Evolutionary conservation across 2,113 vertebrate species (phyloP).

Genomic region (Mohoua ochrocephala): DNA sequence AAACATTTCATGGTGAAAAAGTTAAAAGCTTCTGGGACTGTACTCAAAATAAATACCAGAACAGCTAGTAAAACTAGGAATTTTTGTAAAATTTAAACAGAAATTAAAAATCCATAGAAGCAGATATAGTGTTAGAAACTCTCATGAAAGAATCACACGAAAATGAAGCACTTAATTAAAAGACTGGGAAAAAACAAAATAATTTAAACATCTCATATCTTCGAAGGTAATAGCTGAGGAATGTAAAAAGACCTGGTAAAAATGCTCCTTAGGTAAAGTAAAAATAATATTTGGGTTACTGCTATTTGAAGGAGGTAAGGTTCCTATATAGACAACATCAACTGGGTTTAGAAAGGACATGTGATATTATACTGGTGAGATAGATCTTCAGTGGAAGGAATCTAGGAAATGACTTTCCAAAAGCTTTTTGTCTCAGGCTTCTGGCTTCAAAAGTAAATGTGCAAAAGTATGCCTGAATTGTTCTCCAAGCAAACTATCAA

Average conservation of each 20-base stretch:
- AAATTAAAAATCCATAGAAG: background rate
- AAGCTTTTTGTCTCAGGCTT: background rate
- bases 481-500: background rate
- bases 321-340: background rate
- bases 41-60: background rate
- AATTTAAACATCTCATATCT: background rate
- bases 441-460: background rate
- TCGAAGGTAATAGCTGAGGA: background rate
- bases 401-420: background rate
- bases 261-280: background rate
- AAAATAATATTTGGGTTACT: background rate
- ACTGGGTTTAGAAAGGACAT: background rate
- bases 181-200: background rate
- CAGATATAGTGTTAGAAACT: background rate
- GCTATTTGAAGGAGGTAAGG: background rate
- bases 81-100: background rate
- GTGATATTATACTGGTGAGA: background rate
- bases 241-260: background rate
- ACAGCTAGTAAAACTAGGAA: background rate
- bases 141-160: background rate
- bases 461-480: background rate
- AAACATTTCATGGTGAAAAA: background rate
- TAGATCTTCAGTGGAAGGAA: background rate
- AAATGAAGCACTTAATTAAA: background rate
- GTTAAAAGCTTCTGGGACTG: background rate